Evolutionary conservation across 2,888 invertebrate genomes (phyloP), one percentile per base, ranked within the genome.

Genomic region (Hedya salicella): DNA sequence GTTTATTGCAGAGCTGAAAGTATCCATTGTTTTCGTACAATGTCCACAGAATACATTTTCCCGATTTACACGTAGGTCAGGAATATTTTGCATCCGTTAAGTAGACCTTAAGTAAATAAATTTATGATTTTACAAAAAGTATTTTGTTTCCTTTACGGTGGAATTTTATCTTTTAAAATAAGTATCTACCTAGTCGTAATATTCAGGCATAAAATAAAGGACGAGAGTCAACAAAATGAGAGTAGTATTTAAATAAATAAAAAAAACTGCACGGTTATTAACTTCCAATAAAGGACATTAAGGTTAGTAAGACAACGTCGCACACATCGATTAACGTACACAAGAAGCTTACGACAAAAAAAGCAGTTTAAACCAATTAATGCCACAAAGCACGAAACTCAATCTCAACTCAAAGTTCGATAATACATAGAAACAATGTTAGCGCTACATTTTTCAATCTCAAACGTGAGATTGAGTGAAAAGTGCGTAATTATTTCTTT

Each of bases 21-120:
- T 57, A 32, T 3, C 57, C n/a, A 57, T 57, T 57, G 57, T 57
- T 57, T 57, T n/a, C 16, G 32, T 52, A 52, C 11, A 25, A 14
- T 49, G 48, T 9, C 5, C n/a, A n/a, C 14, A 4, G 3, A 16
- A 21, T 46, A 17, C n/a, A 17, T 52, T 36, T 36, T 36, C 17
- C 36, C 3, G 52, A 17, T 32, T 13, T 50, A 30, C 44, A 44
- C 46, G 3, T 19, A 11, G 6, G 21, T 4, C 48, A 21, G 4
- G 21, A 48, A 48, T 5, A 17, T 46, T 48, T 6, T 11, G 8
- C 6, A 8, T 5, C 6, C 25, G 25, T 25, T 4, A 25, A 25
- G 25, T 25, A 25, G 1, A 3, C 3, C 6, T 5, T 25, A 5
- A 5, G 6, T 6, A 25, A 25, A 25, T n/a, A n/a, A n/a, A n/a